phyloP scores from a whole-genome alignment of 2,888 invertebrate genomes.

The Eupithecia centaureata region DNA sequence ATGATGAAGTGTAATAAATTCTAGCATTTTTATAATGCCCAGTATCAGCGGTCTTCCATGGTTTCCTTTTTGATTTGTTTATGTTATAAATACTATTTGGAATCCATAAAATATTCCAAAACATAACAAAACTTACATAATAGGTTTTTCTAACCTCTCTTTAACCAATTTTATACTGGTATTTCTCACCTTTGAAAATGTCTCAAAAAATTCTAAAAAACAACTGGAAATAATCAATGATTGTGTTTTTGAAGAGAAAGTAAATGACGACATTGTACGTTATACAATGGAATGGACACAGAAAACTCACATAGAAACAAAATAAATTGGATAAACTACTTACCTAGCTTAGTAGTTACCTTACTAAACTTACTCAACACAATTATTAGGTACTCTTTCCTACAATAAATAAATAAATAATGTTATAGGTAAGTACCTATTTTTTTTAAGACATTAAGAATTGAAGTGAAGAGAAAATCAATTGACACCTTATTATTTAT shows the following conservation, averaged over 20 bases:
- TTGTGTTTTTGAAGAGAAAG: constrained; percentile 30
- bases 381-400: too few species aligned
- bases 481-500: too few species aligned
- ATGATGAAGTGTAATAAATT: neutral
- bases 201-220: constrained; percentile 11
- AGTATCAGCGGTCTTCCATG: neutral
- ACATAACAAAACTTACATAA: too few species aligned
- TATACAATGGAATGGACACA: constrained; percentile 9
- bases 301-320: neutral
- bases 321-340: constrained; percentile 3
- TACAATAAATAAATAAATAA: too few species aligned
- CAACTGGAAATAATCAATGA: constrained; percentile 28
- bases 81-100: too few species aligned
- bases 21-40: neutral
- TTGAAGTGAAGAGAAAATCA: too few species aligned
- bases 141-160: neutral
- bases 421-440: too few species aligned
- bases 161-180: too few species aligned
- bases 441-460: too few species aligned
- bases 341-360: too few species aligned
- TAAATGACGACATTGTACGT: constrained; percentile 24
- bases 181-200: constrained; percentile 2
- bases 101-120: too few species aligned
- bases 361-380: neutral
- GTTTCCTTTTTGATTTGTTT: too few species aligned